Conservation (phyloP, 2,113 vertebrate species). For the Eptesicus fuscus region DNA sequence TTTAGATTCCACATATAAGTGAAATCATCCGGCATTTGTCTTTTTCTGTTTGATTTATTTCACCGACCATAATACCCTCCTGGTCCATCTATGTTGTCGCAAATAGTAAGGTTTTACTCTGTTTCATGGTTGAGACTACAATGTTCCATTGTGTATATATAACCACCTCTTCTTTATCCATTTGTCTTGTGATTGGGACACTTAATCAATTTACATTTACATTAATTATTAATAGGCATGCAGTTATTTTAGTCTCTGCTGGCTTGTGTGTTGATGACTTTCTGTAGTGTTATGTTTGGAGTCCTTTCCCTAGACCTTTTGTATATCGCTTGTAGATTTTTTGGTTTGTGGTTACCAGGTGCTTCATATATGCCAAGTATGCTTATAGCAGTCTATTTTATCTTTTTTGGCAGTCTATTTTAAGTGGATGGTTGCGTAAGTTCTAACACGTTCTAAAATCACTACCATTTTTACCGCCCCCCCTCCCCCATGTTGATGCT, state of each 20-base stretch:
- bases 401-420: background rate
- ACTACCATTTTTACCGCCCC: background rate
- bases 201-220: background rate
- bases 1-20: background rate
- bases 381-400: background rate
- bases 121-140: background rate
- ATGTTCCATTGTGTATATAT: background rate
- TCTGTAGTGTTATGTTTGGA: background rate
- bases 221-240: background rate
- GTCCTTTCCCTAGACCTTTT: background rate
- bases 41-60: background rate
- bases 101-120: background rate
- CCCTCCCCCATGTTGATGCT: background rate
- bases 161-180: background rate
- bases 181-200: background rate
- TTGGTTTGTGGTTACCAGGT: background rate
- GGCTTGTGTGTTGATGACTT: background rate
- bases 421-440: background rate
- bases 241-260: background rate
- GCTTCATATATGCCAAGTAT: background rate
- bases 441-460: background rate
- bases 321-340: background rate
- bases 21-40: background rate
- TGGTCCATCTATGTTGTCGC: background rate
- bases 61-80: background rate